These are phyloP conservation scores for Pteronotus mesoamericanus DNA, from an alignment of 2,797 vertebrate species.

Conservation along the genomic window DNA sequence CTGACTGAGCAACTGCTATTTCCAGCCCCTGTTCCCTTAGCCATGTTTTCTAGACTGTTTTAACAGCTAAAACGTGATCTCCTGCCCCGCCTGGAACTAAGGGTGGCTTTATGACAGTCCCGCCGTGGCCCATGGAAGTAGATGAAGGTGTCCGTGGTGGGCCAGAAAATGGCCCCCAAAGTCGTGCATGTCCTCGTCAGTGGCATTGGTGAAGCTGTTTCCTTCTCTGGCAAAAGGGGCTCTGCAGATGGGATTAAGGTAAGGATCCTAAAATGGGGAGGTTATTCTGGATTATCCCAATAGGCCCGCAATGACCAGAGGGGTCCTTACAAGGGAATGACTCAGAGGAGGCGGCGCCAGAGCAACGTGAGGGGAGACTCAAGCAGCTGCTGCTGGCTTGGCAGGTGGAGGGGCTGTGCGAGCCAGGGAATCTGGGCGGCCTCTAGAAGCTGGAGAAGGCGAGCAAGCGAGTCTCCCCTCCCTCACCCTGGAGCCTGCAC, in stretches of 20 bases:
- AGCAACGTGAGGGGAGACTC: not conserved
- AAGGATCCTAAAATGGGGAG: not conserved
- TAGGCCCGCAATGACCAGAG: not conserved
- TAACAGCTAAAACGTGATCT: not conserved
- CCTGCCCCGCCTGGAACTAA: not conserved
- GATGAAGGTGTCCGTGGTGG: not conserved
- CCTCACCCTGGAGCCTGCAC: not conserved
- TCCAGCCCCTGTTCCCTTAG: not conserved
- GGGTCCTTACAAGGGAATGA: not conserved
- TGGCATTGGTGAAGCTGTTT: not conserved
- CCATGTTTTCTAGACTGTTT: not conserved
- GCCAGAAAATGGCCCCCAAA: not conserved
- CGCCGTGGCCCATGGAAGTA: not conserved
- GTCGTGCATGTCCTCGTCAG: not conserved
- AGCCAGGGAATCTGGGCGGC: not conserved
- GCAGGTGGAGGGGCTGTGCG: not conserved
- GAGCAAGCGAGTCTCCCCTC: not conserved
- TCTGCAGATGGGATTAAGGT: not conserved
- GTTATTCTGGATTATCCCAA: not conserved
- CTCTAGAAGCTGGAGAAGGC: not conserved
- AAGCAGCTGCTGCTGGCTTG: accelerated
- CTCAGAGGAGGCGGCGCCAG: not conserved
- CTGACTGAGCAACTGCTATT: not conserved
- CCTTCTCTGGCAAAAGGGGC: not conserved
- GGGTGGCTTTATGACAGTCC: not conserved